Conservation (phyloP, 30 jellyfish, hydroid and myxozoan genomes). For the Chironex yamaguchii region DNA sequence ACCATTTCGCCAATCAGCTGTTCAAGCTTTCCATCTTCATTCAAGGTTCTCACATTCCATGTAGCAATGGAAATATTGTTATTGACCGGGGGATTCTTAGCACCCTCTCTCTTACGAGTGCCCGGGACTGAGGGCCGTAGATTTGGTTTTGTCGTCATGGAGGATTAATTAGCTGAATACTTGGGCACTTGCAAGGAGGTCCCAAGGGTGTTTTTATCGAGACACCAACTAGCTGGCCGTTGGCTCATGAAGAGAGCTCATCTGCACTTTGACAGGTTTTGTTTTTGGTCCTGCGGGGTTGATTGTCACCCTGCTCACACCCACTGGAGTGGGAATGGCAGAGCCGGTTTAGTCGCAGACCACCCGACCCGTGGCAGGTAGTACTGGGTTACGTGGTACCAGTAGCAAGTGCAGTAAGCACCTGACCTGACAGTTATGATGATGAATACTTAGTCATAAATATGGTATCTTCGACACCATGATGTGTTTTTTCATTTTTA, state of each 20-base stretch:
- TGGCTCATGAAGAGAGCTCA: background rate
- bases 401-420: constrained; percentile 1
- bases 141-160: too few relatives aligned
- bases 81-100: too few relatives aligned
- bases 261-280: constrained; percentile 11
- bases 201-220: too few relatives aligned
- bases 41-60: constrained; percentile 35
- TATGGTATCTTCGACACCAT: background rate
- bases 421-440: background rate
- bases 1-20: background rate
- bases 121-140: too few relatives aligned
- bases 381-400: constrained; percentile 28
- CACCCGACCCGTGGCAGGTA: constrained; percentile 1
- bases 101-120: too few relatives aligned
- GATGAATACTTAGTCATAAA: background rate
- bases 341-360: constrained; percentile 15
- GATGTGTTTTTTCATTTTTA: background rate
- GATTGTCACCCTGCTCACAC: background rate
- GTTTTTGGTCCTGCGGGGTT: background rate
- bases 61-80: too few relatives aligned
- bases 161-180: too few relatives aligned
- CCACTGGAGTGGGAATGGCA: background rate
- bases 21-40: background rate
- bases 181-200: too few relatives aligned
- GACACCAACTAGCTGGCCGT: constrained; percentile 24